Evolutionary conservation across 2,797 vertebrate species (phyloP).

Genomic region (Sus cebifrons): DNA sequence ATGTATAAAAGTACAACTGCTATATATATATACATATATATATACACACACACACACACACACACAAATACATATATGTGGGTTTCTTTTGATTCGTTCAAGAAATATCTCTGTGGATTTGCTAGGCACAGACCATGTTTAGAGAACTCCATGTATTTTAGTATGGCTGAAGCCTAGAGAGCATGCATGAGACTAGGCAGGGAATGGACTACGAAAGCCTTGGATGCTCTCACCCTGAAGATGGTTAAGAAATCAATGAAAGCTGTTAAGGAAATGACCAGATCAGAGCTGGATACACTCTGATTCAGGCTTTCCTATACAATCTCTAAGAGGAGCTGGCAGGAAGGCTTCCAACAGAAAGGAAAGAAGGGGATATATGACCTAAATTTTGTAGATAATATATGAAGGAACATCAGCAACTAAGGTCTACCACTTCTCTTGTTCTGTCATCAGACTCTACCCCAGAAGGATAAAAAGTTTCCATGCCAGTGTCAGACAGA

Average conservation of each 20-base stretch:
- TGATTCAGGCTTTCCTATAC: not conserved
- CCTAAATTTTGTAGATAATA: not conserved
- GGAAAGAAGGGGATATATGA: not conserved
- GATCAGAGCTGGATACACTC: not conserved
- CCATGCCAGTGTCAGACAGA: not conserved
- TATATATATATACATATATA: not conserved
- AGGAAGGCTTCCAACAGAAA: not conserved
- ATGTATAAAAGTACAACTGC: not conserved
- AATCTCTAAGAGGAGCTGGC: not conserved
- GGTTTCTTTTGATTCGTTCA: not conserved
- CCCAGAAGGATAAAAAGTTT: not conserved
- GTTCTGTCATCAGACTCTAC: not conserved
- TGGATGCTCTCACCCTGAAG: not conserved
- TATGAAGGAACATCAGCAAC: not conserved
- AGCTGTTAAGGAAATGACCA: constrained; percentile 17
- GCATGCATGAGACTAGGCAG: not conserved
- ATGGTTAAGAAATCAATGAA: constrained; percentile 32
- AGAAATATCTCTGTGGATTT: constrained; percentile 50
- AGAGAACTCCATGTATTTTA: constrained; percentile 2
- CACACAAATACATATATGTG: not conserved
- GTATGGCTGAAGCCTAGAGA: not conserved
- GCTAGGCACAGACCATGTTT: not conserved
- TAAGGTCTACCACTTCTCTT: not conserved
- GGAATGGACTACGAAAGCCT: not conserved
- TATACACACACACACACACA: too few relatives aligned